Conservation (phyloP, 2,113 vertebrate species). For the Ovibos moschatus region DNA sequence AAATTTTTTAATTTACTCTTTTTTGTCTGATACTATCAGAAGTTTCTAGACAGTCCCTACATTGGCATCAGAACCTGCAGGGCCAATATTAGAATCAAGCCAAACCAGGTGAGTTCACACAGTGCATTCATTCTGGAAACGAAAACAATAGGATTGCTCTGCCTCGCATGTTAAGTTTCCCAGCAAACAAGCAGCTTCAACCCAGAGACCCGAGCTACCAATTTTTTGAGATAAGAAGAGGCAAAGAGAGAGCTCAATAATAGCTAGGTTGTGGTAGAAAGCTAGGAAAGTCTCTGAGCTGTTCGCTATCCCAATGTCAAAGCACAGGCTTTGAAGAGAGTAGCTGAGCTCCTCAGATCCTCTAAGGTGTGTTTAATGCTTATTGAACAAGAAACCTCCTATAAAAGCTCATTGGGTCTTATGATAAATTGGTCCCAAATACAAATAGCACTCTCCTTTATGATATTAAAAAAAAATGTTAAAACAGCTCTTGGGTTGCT, state of each 20-base stretch:
- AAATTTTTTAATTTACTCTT: not conserved
- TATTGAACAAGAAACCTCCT: not conserved
- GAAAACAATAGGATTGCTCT: not conserved
- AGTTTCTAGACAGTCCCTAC: not conserved
- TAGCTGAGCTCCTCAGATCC: not conserved
- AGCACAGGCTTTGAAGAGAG: not conserved
- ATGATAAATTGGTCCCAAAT: not conserved
- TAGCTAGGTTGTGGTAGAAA: not conserved
- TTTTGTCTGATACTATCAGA: not conserved
- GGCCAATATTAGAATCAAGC: not conserved
- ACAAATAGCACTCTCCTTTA: not conserved
- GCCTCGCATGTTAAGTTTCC: not conserved
- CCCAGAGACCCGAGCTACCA: not conserved
- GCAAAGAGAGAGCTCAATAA: not conserved
- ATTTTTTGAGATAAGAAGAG: not conserved
- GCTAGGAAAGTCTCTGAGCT: not conserved
- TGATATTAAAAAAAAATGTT: not conserved
- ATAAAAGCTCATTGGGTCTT: not conserved
- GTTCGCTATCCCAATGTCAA: not conserved
- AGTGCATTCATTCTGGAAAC: not conserved
- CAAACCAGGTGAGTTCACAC: not conserved
- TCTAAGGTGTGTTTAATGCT: not conserved
- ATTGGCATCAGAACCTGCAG: not conserved
- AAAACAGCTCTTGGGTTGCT: not conserved
- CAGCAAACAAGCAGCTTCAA: not conserved